Conservation (phyloP, 2,113 vertebrate species). For the Chionomys nivalis region DNA sequence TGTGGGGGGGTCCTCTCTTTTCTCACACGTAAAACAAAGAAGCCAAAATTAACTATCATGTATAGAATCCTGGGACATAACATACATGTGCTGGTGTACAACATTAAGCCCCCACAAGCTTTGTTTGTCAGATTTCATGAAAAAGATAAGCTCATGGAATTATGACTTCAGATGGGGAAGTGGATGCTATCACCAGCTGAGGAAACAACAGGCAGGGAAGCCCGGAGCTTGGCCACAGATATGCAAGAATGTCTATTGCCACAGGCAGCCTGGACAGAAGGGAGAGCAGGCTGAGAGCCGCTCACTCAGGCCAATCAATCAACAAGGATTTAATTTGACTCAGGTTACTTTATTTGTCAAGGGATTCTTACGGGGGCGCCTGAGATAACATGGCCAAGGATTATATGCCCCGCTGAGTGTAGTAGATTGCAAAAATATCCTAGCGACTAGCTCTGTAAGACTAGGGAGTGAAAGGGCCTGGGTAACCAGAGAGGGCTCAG, state of each 20-base stretch:
- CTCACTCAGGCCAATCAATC: conserved; percentile 61
- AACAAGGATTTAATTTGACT: conserved; percentile 74
- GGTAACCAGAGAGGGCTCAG: conserved; percentile 59
- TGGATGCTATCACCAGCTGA: not conserved
- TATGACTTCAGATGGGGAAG: conserved; percentile 1
- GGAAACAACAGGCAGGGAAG: not conserved
- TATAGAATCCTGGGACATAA: conserved; percentile 32
- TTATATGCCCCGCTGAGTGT: conserved; percentile 67
- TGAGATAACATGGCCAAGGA: conserved; percentile 70
- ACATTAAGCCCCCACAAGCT: not conserved
- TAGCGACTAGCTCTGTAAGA: conserved; percentile 11
- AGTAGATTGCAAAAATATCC: conserved; percentile 70
- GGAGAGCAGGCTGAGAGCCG: not conserved
- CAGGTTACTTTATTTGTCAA: conserved; percentile 74
- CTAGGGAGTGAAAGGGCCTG: conserved; percentile 46
- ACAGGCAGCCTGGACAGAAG: not conserved
- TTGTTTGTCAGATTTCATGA: conserved; percentile 55
- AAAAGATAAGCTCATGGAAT: conserved; percentile 47
- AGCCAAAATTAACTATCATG: conserved; percentile 9
- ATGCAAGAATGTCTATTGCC: not conserved
- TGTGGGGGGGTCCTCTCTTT: not conserved
- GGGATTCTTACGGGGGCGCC: conserved; percentile 58
- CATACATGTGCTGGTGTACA: not conserved
- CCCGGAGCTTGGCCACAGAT: not conserved
- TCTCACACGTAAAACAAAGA: not conserved